Conservation (phyloP, 2,113 vertebrate species). For the Dolichotis patagonum region DNA sequence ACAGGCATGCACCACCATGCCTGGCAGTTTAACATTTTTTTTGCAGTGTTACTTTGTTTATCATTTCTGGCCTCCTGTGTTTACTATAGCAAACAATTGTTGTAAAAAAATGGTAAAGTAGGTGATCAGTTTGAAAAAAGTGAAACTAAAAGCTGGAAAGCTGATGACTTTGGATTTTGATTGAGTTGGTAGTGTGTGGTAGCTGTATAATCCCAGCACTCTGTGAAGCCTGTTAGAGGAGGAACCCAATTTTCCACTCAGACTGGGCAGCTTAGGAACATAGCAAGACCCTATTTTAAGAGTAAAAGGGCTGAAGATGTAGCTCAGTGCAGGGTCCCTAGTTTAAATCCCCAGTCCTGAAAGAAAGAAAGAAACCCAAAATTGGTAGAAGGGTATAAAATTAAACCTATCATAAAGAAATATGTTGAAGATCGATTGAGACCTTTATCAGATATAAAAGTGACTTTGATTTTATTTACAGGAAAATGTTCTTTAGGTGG, state of each 20-base stretch:
- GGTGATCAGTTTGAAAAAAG: neutral
- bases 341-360: neutral
- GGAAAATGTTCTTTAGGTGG: neutral
- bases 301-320: too few relatives aligned
- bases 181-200: neutral
- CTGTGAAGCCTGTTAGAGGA: neutral
- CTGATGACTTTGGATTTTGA: neutral
- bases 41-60: neutral
- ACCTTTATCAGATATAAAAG: neutral
- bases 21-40: neutral
- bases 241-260: neutral
- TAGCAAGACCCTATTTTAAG: too few relatives aligned
- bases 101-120: neutral
- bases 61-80: neutral
- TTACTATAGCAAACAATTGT: neutral
- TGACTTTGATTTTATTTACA: neutral
- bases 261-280: neutral
- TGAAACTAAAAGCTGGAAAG: neutral
- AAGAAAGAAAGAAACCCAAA: neutral
- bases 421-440: constrained; percentile 33
- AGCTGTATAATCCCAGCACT: neutral
- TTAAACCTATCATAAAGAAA: neutral
- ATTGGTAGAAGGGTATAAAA: constrained; percentile 10
- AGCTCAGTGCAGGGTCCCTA: neutral
- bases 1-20: neutral